Percentiles rank a stretch among this genome's conserved stretches.
phyloP scores from a whole-genome alignment of 2,797 vertebrate genomes.

The Lithobates sylvaticus region DNA sequence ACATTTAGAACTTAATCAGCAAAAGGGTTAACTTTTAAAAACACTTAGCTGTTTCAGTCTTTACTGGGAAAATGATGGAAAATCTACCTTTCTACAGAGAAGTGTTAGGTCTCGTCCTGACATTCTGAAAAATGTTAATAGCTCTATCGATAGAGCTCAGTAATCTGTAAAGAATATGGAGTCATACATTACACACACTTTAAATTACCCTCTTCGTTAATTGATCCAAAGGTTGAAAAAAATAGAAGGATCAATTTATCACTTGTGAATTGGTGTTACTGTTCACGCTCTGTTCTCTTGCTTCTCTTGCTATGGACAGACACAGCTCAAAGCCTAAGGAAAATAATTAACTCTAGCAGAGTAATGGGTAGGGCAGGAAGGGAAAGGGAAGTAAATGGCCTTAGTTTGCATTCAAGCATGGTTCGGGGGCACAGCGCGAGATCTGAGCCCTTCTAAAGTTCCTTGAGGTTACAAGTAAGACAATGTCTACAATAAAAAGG shows the following conservation, averaged over 20 bases:
- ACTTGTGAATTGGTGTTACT: conserved; percentile 32
- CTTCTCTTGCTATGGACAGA: neutral
- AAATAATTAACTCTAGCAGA: conserved; percentile 37
- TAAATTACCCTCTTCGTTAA: conserved; percentile 53
- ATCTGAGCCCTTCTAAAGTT: neutral
- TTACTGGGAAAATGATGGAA: conserved; percentile 52
- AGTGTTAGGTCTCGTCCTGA: conserved; percentile 62
- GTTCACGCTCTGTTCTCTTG: conserved; percentile 1
- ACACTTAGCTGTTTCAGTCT: neutral
- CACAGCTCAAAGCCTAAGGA: neutral
- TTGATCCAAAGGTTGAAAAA: conserved; percentile 59
- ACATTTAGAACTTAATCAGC: neutral
- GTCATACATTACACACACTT: conserved; percentile 58
- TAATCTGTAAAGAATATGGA: conserved; percentile 63
- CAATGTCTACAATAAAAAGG: no score
- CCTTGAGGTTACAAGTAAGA: no score
- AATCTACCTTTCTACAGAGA: conserved; percentile 48
- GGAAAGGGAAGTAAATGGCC: neutral
- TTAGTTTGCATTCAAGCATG: neutral
- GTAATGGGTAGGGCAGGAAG: neutral
- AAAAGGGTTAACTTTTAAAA: conserved; percentile 4
- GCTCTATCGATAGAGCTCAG: conserved; percentile 66
- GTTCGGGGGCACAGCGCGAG: neutral
- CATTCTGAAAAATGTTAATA: conserved; percentile 68
- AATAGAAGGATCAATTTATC: conserved; percentile 36